Conservation (phyloP, 2,888 invertebrate genomes). For the Harpalus rufipes region DNA sequence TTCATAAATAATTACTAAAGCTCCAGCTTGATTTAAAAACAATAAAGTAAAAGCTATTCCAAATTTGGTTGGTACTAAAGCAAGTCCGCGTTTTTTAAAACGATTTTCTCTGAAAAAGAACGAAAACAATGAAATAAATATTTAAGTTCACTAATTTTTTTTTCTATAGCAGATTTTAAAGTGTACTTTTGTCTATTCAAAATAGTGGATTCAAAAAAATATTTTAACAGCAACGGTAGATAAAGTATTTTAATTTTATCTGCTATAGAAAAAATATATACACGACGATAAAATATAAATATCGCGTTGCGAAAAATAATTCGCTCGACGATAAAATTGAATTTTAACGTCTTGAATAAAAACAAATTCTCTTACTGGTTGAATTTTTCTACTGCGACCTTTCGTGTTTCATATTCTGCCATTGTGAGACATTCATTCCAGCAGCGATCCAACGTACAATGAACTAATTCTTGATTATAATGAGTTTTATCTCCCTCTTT, state of each 20-base stretch:
- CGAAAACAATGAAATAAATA: background rate
- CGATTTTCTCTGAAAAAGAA: constrained; percentile 79
- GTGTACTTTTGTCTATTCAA: no score
- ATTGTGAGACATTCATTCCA: constrained; percentile 88
- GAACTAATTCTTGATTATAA: constrained; percentile 85
- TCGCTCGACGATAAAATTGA: no score
- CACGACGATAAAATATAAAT: no score
- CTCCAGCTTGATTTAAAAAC: constrained; percentile 91
- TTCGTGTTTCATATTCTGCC: constrained; percentile 82
- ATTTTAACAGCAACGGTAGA: no score
- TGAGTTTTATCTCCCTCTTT: constrained; percentile 88
- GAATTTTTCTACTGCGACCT: constrained; percentile 82
- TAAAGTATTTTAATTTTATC: no score
- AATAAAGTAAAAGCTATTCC: constrained; percentile 89
- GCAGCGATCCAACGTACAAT: constrained; percentile 87
- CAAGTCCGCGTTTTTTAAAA: constrained; percentile 92
- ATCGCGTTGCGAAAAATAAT: no score
- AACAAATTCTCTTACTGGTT: constrained; percentile 77
- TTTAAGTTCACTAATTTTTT: background rate
- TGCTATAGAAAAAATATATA: no score
- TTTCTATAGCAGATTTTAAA: no score
- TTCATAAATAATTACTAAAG: constrained; percentile 90
- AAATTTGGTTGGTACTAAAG: constrained; percentile 90
- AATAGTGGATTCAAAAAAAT: no score
- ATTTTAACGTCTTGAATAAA: background rate